A percentile compares a stretch with the other conserved stretches of the same genome.
These are phyloP conservation scores for Leucopsar rothschildi DNA, from an alignment of 2,113 vertebrate species.

Conservation along the genomic window DNA sequence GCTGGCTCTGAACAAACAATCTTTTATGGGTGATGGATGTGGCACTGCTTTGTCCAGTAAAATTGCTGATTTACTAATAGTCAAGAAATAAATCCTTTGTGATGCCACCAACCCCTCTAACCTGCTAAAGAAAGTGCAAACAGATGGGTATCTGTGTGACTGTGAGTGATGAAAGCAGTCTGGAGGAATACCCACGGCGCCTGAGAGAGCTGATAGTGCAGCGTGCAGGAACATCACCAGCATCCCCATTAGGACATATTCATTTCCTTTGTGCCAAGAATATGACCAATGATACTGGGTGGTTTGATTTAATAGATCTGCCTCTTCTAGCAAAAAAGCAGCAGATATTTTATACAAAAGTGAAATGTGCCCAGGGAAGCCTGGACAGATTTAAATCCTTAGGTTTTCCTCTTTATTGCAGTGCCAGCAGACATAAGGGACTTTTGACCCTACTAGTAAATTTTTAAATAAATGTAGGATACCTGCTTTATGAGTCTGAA, in stretches of 20 bases:
- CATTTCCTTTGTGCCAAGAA: background rate
- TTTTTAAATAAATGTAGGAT: background rate
- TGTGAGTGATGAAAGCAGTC: constrained; percentile 35
- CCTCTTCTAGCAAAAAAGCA: background rate
- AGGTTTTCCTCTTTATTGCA: constrained; percentile 43
- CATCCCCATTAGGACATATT: background rate
- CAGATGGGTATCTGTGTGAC: constrained; percentile 38
- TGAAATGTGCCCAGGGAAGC: constrained; percentile 9
- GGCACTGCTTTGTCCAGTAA: constrained; percentile 30
- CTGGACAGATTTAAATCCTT: constrained; percentile 33
- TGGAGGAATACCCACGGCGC: background rate
- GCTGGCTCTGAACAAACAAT: background rate
- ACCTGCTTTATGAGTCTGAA: background rate
- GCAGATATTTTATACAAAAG: constrained; percentile 39
- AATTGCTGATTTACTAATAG: constrained; percentile 56
- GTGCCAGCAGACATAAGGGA: constrained; percentile 52
- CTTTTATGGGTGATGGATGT: background rate
- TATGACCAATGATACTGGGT: background rate
- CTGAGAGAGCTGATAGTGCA: background rate
- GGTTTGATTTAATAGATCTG: constrained; percentile 24
- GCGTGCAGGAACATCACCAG: background rate
- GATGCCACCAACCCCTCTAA: constrained; percentile 36
- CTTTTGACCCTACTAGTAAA: constrained; percentile 34
- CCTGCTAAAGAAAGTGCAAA: constrained; percentile 28
- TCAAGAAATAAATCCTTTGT: constrained; percentile 43